Evolutionary conservation across 2,888 invertebrate species (phyloP), one percentile per base, ranked within the genome.

Genomic region (Drosophila putrida): DNA sequence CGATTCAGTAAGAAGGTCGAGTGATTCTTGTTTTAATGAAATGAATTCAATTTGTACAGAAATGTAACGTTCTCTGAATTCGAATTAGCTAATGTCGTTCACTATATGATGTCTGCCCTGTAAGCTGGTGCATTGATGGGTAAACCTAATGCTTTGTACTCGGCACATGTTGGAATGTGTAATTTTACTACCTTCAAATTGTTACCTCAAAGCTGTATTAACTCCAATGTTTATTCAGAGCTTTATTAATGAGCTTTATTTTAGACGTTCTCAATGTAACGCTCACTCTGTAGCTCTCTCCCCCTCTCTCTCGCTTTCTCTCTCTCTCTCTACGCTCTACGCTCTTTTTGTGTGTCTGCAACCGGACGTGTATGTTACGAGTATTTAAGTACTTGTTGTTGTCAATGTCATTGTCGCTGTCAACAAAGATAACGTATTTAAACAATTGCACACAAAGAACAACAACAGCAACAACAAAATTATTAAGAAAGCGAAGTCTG

Each of bases 401-500:
- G n/a, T 49, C 35, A 8, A 11, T 57, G 55, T 57, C 33, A 27
- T 31, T 55, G 67, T 51, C 65, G 53, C 44, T 43, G 60, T 57
- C 65, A 71, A 71, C 71, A 71, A 71, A 71, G 71, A 71, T 71
- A 71, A 71, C 60, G 60, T 53, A 61, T 55, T 65, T 27, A 71
- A 71, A 66, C 60, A 68, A 62, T 71, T 62, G 54, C 44, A 67
- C 25, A 71, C 60, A 59, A 61, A 55, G 55, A 51, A 28, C 33
- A 63, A 46, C 20, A 57, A 51, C 5, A 35, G 27, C 28, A 63
- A 46, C 8, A 44, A 60, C 11, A 39, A n/a, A 6, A 43, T 33
- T 2, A 11, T 5, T 6, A 67, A 55, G 15, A 62, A 36, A 62
- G n/a, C 44, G 25, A 31, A 3, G 2, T 8, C 27, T 38, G 59